Evolutionary conservation across 2,797 vertebrate genomes (phyloP).

Genomic region (Steatocranus sp.): DNA sequence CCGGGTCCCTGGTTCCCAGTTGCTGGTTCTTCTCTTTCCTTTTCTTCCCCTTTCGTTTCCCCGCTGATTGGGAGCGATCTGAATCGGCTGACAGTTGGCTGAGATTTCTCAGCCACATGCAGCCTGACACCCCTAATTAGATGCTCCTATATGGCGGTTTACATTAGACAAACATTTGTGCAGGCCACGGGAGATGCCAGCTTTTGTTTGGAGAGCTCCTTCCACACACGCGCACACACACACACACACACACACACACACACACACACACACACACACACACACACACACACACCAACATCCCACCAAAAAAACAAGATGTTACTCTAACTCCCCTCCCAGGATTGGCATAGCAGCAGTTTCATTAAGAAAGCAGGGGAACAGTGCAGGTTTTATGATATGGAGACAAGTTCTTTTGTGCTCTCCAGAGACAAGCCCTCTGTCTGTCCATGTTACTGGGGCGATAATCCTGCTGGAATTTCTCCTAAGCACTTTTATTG

Average conservation of each 20-base stretch:
- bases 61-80: constrained; percentile 66
- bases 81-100: constrained; percentile 75
- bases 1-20: constrained; percentile 52
- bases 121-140: constrained; percentile 76
- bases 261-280: not conserved
- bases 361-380: constrained; percentile 68
- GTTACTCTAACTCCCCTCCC: constrained; percentile 70
- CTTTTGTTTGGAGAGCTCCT: constrained; percentile 72
- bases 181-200: constrained; percentile 74
- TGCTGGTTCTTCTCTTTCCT: constrained; percentile 44
- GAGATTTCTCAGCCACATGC: constrained; percentile 76
- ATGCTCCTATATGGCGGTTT: constrained; percentile 74
- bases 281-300: constrained; percentile 14
- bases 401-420: constrained; percentile 76
- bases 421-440: constrained; percentile 66
- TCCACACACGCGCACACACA: constrained; percentile 1
- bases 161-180: constrained; percentile 78
- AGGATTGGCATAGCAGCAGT: constrained; percentile 56
- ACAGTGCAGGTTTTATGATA: constrained; percentile 77
- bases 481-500: constrained; percentile 76
- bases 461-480: constrained; percentile 77
- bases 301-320: constrained; percentile 59
- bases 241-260: not conserved
- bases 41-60: constrained; percentile 48
- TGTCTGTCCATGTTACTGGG: constrained; percentile 76